Evolutionary conservation across 2,888 invertebrate species (phyloP).

Genomic region (Philereme transversata): DNA sequence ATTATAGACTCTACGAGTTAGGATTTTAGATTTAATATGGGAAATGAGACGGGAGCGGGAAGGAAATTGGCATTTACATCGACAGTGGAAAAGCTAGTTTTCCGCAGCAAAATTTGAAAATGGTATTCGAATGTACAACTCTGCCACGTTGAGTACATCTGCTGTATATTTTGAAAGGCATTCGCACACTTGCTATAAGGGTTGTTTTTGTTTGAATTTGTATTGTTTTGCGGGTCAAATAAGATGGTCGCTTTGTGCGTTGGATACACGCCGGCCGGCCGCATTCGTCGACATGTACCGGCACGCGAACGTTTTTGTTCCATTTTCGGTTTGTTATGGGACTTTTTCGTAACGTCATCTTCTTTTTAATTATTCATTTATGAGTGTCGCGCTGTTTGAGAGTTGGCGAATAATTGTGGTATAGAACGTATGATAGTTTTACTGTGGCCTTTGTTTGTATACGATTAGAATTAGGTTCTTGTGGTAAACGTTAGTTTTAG

Average conservation of each 20-base stretch:
- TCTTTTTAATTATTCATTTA: conserved; percentile 44
- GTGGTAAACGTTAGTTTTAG: background rate
- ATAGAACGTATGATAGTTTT: conserved; percentile 1
- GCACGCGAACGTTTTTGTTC: conserved; percentile 81
- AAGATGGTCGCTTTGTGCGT: conserved; percentile 60
- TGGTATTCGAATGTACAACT: conserved; percentile 65
- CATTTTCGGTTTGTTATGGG: conserved; percentile 58
- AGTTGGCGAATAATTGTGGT: conserved; percentile 9
- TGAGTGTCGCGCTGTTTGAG: conserved; percentile 38
- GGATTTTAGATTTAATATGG: conserved; percentile 49
- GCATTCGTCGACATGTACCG: conserved; percentile 79
- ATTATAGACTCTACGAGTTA: conserved; percentile 49
- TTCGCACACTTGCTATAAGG: conserved; percentile 42
- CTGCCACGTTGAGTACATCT: conserved; percentile 46
- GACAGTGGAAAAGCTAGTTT: conserved; percentile 80
- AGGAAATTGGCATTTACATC: conserved; percentile 82
- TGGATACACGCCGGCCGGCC: conserved; percentile 61
- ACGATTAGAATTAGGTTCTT: conserved; percentile 7
- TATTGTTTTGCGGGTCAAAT: conserved; percentile 42
- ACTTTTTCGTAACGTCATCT: conserved; percentile 61
- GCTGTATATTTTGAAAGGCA: background rate
- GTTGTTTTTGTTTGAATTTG: conserved; percentile 38
- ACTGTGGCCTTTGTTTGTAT: conserved; percentile 8
- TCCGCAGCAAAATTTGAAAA: conserved; percentile 78
- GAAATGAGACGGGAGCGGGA: conserved; percentile 49